Evolutionary conservation across 2,888 invertebrate species (phyloP).

Genomic region (Digitonthophagus gazella): DNA sequence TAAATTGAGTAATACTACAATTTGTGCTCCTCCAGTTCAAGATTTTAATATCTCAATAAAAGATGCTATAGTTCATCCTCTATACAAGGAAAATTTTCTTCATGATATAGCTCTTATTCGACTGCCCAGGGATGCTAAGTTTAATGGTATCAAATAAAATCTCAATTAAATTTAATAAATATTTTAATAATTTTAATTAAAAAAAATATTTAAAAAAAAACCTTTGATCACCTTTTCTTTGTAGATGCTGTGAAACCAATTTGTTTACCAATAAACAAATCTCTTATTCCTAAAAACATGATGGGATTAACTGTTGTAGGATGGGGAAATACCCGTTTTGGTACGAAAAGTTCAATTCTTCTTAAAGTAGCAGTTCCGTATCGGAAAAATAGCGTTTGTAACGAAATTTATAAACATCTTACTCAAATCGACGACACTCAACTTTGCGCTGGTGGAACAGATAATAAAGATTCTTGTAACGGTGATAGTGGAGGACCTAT

Average conservation of each 20-base stretch:
- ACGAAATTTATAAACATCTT: slow-evolving; percentile 36
- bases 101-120: slow-evolving; percentile 50
- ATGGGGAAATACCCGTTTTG: slow-evolving; percentile 58
- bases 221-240: slow-evolving; percentile 30
- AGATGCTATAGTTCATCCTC: slow-evolving; percentile 44
- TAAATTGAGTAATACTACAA: background rate
- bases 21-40: slow-evolving; percentile 52
- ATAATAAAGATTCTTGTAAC: slow-evolving; percentile 61
- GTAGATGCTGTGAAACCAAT: slow-evolving; percentile 42
- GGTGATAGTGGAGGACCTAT: slow-evolving; percentile 73
- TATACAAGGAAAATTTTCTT: too few relatives aligned
- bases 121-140: slow-evolving; percentile 37
- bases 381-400: slow-evolving; percentile 45
- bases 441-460: slow-evolving; percentile 65
- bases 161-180: background rate
- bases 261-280: slow-evolving; percentile 47
- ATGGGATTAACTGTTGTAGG: slow-evolving; percentile 39
- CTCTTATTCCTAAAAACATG: background rate
- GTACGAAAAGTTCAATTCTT: slow-evolving; percentile 42
- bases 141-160: slow-evolving; percentile 33
- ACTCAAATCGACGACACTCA: slow-evolving; percentile 46
- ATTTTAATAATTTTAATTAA: background rate
- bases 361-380: slow-evolving; percentile 51
- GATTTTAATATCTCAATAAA: slow-evolving; percentile 53
- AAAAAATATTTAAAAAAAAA: too few relatives aligned